A percentile compares a stretch with the other conserved stretches of the same genome.
Conservation (phyloP, 2,113 vertebrate genomes). For the Aplodontia rufa region DNA sequence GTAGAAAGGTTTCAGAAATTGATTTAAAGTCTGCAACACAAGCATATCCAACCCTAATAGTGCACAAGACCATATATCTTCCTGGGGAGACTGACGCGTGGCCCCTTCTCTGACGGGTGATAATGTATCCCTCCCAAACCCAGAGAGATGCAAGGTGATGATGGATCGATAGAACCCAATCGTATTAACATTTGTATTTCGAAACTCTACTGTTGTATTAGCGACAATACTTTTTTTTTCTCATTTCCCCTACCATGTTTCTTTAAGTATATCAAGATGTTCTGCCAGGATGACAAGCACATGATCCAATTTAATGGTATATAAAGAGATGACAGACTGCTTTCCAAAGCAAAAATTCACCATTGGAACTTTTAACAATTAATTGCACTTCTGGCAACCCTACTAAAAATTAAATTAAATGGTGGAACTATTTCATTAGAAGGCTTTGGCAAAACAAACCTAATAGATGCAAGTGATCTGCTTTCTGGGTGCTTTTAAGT, state of each 20-base stretch:
- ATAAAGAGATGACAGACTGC: constrained; percentile 71
- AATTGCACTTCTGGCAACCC: constrained; percentile 85
- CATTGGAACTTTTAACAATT: constrained; percentile 81
- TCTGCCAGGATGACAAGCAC: constrained; percentile 77
- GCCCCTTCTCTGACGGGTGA: constrained; percentile 80
- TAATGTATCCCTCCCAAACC: constrained; percentile 75
- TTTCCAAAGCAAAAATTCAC: constrained; percentile 78
- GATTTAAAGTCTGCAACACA: constrained; percentile 85
- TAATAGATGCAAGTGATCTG: constrained; percentile 77
- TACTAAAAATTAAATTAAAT: constrained; percentile 83
- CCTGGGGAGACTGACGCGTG: constrained; percentile 82
- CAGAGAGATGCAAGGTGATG: constrained; percentile 79
- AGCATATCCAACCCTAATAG: constrained; percentile 78
- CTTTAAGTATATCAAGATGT: constrained; percentile 84
- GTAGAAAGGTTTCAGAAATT: constrained; percentile 80
- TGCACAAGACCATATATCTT: constrained; percentile 80
- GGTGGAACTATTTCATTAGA: constrained; percentile 84
- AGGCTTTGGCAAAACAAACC: constrained; percentile 82
- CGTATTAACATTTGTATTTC: constrained; percentile 75
- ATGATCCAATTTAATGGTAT: constrained; percentile 81
- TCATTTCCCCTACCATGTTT: constrained; percentile 64
- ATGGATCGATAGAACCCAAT: constrained; percentile 79
- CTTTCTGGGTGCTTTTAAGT: constrained; percentile 78
- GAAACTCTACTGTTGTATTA: constrained; percentile 68
- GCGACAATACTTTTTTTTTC: constrained; percentile 67